Conservation (phyloP, 1,140 invertebrate species). For the Bombus fervidus region DNA sequence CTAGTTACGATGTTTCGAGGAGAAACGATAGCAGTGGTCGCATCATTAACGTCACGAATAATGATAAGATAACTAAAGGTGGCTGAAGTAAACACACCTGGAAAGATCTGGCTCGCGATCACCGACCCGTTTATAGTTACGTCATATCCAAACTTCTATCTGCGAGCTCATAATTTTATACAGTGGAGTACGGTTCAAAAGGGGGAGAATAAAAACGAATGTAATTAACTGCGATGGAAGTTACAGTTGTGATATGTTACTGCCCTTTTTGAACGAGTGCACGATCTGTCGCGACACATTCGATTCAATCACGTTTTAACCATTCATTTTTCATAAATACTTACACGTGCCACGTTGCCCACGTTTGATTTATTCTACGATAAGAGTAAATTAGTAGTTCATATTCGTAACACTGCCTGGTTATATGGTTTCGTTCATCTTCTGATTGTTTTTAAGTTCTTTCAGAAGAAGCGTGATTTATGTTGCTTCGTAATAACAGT, state of each 20-base stretch:
- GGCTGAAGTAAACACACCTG: not conserved
- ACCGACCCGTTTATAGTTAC: not conserved
- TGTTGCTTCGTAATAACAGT: not conserved
- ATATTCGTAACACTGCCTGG: not conserved
- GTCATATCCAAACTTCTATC: constrained; percentile 20
- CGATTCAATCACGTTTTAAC: not conserved
- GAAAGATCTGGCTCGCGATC: not conserved
- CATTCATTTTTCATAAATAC: not conserved
- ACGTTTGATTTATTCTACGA: not conserved
- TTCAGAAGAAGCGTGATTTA: not conserved
- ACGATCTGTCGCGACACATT: not conserved
- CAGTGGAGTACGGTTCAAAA: not conserved
- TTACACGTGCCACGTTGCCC: not conserved
- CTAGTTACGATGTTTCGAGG: too few species aligned
- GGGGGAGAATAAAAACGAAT: not conserved
- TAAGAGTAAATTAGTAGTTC: not conserved
- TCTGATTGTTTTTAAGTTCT: not conserved
- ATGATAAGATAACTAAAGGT: constrained; percentile 59
- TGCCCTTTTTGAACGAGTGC: not conserved
- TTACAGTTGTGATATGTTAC: not conserved
- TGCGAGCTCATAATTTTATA: not conserved
- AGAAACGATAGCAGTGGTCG: not conserved
- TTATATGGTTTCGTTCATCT: not conserved
- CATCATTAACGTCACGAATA: constrained; percentile 5
- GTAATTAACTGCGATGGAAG: not conserved